Percentiles rank a stretch among this genome's conserved stretches.
These are phyloP conservation scores for Dascyllus trimaculatus DNA, from an alignment of 2,113 vertebrate genomes.

Conservation along the genomic window DNA sequence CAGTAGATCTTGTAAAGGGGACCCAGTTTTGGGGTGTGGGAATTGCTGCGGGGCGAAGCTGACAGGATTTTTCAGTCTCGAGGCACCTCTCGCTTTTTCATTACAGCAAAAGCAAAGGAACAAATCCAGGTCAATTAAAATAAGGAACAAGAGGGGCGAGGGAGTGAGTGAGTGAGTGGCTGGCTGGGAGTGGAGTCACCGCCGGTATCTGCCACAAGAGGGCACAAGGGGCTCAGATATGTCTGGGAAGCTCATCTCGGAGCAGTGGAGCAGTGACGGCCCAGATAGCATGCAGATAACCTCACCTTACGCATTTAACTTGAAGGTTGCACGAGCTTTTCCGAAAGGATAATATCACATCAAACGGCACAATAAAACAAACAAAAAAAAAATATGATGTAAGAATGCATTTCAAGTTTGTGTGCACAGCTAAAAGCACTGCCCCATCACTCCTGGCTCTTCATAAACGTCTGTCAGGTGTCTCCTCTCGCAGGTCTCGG, in stretches of 20 bases:
- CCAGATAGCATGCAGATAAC: slow-evolving; percentile 26
- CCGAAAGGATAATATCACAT: slow-evolving; percentile 7
- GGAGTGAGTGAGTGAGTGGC: no score
- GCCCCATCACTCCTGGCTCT: slow-evolving; percentile 39
- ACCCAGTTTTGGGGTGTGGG: slow-evolving; percentile 82
- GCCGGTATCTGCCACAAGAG: slow-evolving; percentile 64
- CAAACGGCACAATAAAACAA: slow-evolving; percentile 43
- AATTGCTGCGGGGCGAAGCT: slow-evolving; percentile 81
- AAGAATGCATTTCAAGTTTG: slow-evolving; percentile 45
- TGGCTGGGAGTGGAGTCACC: slow-evolving; percentile 24
- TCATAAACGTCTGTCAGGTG: slow-evolving; percentile 60
- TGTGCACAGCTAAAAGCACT: slow-evolving; percentile 47
- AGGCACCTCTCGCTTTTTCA: slow-evolving; percentile 78
- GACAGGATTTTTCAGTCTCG: slow-evolving; percentile 81
- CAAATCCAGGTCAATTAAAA: slow-evolving; percentile 86
- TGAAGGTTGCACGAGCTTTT: slow-evolving; percentile 40
- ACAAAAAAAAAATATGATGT: slow-evolving; percentile 43
- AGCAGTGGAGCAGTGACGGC: slow-evolving; percentile 11
- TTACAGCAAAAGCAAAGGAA: slow-evolving; percentile 80
- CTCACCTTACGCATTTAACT: slow-evolving; percentile 14
- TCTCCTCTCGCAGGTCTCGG: slow-evolving; percentile 27
- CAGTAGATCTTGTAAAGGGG: slow-evolving; percentile 78
- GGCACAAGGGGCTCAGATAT: slow-evolving; percentile 45
- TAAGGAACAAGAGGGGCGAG: slow-evolving; percentile 64
- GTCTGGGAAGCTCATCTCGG: not conserved